Conservation (phyloP, 1,140 invertebrate genomes). For the Aphis craccivora region DNA sequence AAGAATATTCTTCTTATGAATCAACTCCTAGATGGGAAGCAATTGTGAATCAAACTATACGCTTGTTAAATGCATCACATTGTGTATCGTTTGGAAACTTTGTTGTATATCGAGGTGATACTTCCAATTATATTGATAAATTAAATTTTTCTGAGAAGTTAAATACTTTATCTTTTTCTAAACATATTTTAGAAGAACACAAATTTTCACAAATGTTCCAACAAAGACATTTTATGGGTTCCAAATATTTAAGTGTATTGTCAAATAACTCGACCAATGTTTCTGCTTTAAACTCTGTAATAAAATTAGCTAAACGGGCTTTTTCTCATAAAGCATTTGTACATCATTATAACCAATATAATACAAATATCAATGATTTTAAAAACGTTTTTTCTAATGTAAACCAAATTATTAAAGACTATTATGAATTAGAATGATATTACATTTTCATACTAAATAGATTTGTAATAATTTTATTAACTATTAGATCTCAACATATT, state of each 20-base stretch:
- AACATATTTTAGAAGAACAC: not conserved
- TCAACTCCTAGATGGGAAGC: constrained; percentile 48
- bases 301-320: constrained; percentile 46
- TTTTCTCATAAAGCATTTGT: constrained; percentile 50
- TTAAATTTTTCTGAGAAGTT: constrained; percentile 35
- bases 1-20: constrained; percentile 53
- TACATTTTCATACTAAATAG: not conserved
- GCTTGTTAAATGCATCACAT: not conserved
- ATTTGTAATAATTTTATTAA: not conserved
- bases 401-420: constrained; percentile 44
- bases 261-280: constrained; percentile 43
- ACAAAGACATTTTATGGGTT: constrained; percentile 43
- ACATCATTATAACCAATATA: constrained; percentile 53
- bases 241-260: constrained; percentile 52
- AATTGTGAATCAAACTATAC: constrained; percentile 50
- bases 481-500: constrained; percentile 40
- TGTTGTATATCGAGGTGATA: constrained; percentile 39
- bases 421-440: constrained; percentile 51
- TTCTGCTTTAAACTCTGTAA: not conserved
- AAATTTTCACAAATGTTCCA: constrained; percentile 33
- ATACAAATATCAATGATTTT: constrained; percentile 48
- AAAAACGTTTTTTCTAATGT: constrained; percentile 37
- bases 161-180: constrained; percentile 35
- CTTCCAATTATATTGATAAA: not conserved
- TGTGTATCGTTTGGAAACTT: constrained; percentile 39